Conservation (phyloP, 2,888 invertebrate genomes). For the Mesochorus sp. region DNA sequence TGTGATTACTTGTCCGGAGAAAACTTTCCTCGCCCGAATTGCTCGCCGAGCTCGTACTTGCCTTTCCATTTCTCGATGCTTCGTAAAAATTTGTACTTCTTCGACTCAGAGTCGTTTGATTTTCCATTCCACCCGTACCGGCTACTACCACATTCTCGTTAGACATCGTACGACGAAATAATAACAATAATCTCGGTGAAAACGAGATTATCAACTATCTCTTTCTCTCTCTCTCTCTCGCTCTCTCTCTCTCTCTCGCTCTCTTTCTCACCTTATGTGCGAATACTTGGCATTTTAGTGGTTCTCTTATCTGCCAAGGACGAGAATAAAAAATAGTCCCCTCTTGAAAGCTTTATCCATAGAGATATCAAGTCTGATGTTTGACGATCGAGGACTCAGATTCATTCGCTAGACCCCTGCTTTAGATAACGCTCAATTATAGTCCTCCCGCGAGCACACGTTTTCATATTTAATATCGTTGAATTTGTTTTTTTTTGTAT, state of each 20-base stretch:
- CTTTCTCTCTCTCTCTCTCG: too few species aligned
- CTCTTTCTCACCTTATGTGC: too few species aligned
- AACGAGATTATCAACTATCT: conserved; percentile 12
- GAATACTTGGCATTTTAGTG: conserved; percentile 34
- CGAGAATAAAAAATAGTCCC: neutral
- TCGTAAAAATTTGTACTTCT: conserved; percentile 21
- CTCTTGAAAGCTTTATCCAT: neutral
- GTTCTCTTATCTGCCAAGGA: conserved; percentile 7
- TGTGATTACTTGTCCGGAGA: neutral
- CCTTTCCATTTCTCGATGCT: conserved; percentile 35
- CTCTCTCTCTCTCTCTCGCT: too few species aligned
- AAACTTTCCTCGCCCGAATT: conserved; percentile 53
- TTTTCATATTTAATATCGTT: neutral
- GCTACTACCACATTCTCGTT: conserved; percentile 58
- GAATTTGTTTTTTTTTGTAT: neutral
- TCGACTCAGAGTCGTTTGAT: neutral
- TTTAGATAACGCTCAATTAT: neutral
- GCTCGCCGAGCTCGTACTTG: conserved; percentile 47
- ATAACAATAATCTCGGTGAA: neutral
- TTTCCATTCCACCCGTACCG: conserved; percentile 19
- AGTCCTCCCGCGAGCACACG: neutral
- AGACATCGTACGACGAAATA: conserved; percentile 50
- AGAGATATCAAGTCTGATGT: neutral
- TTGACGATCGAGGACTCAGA: neutral
- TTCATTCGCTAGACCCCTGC: neutral